Base-by-base conservation (phyloP, 2,888 invertebrate species). In the Stenoptilia bipunctidactyla region DNA sequence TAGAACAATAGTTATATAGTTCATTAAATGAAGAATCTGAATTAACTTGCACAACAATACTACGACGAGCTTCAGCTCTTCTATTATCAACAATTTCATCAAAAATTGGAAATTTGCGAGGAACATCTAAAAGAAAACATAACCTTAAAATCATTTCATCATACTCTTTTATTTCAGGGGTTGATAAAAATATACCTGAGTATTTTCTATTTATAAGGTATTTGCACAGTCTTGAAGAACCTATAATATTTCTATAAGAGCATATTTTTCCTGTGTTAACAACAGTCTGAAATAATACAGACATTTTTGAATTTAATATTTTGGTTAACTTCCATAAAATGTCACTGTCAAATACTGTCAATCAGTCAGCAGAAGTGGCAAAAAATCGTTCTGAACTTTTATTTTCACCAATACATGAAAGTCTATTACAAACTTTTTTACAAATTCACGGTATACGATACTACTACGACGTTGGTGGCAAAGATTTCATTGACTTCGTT, bases 21-120 rank as follows among this genome's bases (percentile, higher is more conserved):
- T 92, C 90, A 36, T 65, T 66, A 53, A 86, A 89, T 0, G 91
- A 92, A 37, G 88, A 85, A 40, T 88, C 86, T 0, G 92, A 91
- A 54, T 89, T 88, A 1, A 94, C 90, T 76, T 93, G 92, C 3
- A 94, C 88, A 25, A 94, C 70, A 40, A 93, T 76, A 68, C 91
- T 92, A 44, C 87, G 85, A 38, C 70, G 73, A 0, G 94, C 92
- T 64, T 93, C 87, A 1, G 68, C 61, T 59, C 89, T 86, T 49
- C 92, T 86, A 15, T 70, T 67, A 30, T 74, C 66, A 35, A 90
- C 70, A 47, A 89, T 67, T 43, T 89, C 86, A 44, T 89, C 86
- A 66, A 91, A 88, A 4, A 70, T 60, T 30, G 60, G 45, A 52
- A 76, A 75, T 46, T 62, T 74, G 48, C 56, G 69, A 27, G 59